Base-by-base conservation (phyloP, 2,113 vertebrate genomes). In the Tyto alba region DNA sequence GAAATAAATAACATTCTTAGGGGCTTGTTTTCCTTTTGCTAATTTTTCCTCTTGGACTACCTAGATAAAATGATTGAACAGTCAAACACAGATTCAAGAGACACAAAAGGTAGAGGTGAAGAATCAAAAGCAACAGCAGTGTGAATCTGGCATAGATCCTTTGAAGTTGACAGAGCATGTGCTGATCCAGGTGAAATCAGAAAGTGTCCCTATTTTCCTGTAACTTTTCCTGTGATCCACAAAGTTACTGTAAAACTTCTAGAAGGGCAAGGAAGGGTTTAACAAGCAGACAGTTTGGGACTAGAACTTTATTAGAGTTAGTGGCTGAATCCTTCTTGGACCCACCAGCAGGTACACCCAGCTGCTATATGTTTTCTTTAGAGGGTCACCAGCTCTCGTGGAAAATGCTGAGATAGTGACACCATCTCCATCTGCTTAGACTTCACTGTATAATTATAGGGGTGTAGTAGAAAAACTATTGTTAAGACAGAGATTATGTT, bases 361-460 rank as follows among this genome's bases (percentile, higher is more conserved):
- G 45, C 59, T 52, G 50, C 38, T 25, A 0, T 2, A 41, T 13
- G 47, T 2, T 13, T 64, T 30, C 43, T 23, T 30, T 2, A 25
- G 59, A 56, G 71, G 66, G 15, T n/a, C 30, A 3, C 45, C 40
- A 76, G 53, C 43, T 60, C 45, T 57, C 30, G 0, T 23, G 67
- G 74, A n/a, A 52, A 32, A 26, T 1, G 7, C 6, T 41, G 82
- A 50, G 82, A 3, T 6, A 1, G n/a, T 3, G 4, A 43, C 68
- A 41, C 30, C 16, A 1, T 9, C 78, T 50, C 18, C 0, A 12
- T 1, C 36, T 22, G 59, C 47, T 67, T 15, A 13, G 40, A 21
- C 40, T 30, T 34, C 32, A 0, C 89, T 19, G 12, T 29, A 1
- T 34, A 25, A 34, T 63, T 56, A 14, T 1, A 36, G 32, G 19